Conservation (phyloP, 2,113 vertebrate genomes). For the Gasterosteus nipponicus region DNA sequence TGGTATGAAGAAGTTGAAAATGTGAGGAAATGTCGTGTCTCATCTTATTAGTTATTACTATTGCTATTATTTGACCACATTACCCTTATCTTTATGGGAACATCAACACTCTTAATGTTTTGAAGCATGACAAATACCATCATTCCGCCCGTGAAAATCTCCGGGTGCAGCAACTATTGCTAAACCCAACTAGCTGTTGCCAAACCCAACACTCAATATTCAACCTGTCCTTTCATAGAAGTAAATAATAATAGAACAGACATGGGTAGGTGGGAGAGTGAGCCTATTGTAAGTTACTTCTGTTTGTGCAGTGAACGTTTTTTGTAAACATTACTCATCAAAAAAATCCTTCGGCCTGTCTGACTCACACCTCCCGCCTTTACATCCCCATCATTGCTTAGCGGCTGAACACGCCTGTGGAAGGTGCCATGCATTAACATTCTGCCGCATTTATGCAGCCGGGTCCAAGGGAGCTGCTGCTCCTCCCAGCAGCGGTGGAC, state of each 20-base stretch:
- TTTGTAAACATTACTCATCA: slow-evolving; percentile 35
- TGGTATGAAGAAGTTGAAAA: background rate
- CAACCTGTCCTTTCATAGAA: background rate
- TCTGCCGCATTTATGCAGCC: slow-evolving; percentile 49
- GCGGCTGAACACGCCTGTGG: slow-evolving; percentile 29
- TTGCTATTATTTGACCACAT: background rate
- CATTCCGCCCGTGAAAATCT: background rate
- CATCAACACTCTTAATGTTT: slow-evolving; percentile 1
- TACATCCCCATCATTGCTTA: slow-evolving; percentile 24
- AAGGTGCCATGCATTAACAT: slow-evolving; percentile 54
- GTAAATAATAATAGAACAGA: background rate
- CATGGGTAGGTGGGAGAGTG: background rate
- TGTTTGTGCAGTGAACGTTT: background rate
- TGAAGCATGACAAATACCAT: background rate
- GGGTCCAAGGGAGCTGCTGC: slow-evolving; percentile 46
- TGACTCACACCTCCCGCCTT: slow-evolving; percentile 22
- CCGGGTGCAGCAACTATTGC: background rate
- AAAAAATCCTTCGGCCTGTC: slow-evolving; percentile 29
- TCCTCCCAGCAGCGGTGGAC: slow-evolving; percentile 39
- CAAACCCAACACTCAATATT: background rate
- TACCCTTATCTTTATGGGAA: background rate
- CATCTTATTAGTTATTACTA: slow-evolving; percentile 1
- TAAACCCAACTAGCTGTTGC: background rate
- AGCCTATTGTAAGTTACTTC: slow-evolving; percentile 23
- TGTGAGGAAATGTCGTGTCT: background rate